Conservation (phyloP, 2,797 vertebrate species). For the Danio jaintianensis region DNA sequence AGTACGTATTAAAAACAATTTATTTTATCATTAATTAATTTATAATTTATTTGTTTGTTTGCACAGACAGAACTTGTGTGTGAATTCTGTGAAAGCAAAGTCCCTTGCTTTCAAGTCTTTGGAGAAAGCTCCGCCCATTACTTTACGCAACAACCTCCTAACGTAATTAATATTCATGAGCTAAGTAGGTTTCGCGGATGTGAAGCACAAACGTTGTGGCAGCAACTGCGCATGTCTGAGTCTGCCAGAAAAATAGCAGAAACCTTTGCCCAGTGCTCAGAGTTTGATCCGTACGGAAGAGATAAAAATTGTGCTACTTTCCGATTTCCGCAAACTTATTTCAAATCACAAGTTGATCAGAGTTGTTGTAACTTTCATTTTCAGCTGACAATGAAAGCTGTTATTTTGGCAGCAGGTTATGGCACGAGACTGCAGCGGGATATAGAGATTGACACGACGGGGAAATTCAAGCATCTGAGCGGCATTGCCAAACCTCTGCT, state of each 20-base stretch:
- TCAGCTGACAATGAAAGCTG: slow-evolving; percentile 75
- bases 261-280: not conserved
- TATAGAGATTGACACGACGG: slow-evolving; percentile 71
- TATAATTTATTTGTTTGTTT: no score
- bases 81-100: no score
- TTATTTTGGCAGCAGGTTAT: slow-evolving; percentile 84
- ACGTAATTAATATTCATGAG: slow-evolving; percentile 11
- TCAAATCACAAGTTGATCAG: not conserved
- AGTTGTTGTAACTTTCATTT: not conserved
- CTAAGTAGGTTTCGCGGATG: not conserved
- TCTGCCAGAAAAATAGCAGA: not conserved
- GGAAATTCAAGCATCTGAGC: slow-evolving; percentile 70
- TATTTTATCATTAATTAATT: no score
- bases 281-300: not conserved
- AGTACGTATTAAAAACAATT: no score
- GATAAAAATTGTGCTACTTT: not conserved
- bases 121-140: no score
- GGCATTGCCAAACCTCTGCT: slow-evolving; percentile 81
- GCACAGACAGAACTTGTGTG: no score
- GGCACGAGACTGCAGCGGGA: slow-evolving; percentile 83
- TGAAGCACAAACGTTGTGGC: not conserved
- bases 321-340: not conserved
- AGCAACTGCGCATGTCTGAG: not conserved
- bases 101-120: not conserved
- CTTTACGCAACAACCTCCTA: not conserved